Conservation (phyloP, 2,113 vertebrate species). For the Agapornis roseicollis region DNA sequence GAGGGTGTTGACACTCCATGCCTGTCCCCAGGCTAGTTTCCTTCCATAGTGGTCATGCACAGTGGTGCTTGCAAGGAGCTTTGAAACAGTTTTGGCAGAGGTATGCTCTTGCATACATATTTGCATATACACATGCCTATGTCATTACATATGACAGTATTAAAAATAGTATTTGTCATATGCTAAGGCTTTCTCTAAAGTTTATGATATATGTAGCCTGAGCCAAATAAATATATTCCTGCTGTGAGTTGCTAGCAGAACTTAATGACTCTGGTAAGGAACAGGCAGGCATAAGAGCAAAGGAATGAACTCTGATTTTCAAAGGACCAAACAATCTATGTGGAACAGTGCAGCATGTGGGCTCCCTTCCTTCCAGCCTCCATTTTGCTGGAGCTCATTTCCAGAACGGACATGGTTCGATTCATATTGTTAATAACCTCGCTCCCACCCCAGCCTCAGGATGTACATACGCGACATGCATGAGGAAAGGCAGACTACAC, state of each 20-base stretch:
- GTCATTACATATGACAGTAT: neutral
- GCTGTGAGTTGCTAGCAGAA: neutral
- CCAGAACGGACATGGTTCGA: neutral
- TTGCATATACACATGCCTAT: neutral
- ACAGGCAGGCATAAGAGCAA: neutral
- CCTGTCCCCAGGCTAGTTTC: neutral
- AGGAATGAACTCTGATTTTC: neutral
- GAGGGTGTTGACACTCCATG: fast-evolving
- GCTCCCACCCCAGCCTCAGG: neutral
- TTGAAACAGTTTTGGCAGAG: neutral
- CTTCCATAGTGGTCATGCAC: fast-evolving
- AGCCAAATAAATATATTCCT: neutral
- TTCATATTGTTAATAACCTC: neutral
- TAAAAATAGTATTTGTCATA: neutral
- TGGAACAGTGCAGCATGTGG: fast-evolving
- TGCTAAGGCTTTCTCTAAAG: neutral
- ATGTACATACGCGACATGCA: fast-evolving
- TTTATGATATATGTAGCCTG: neutral
- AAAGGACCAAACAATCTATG: neutral
- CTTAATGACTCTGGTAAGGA: neutral
- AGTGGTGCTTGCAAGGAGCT: neutral
- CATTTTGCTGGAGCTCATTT: neutral
- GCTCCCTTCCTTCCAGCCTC: neutral
- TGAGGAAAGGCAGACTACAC: neutral
- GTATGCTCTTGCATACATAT: neutral